Evolutionary conservation across 2,113 vertebrate species (phyloP).

Genomic region (Ptilonorhynchus violaceus): DNA sequence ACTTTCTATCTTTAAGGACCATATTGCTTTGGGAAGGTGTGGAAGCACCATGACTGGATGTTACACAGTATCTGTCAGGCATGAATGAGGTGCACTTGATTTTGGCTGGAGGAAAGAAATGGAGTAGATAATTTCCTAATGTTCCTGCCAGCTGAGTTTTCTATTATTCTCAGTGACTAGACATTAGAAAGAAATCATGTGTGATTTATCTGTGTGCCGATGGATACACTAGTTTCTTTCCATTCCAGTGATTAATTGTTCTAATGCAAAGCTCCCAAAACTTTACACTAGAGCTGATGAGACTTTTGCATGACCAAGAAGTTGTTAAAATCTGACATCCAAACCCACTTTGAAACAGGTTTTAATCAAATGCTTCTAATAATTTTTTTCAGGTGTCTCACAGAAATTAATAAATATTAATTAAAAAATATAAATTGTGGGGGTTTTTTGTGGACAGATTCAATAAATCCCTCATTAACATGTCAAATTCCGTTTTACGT

Average conservation of each 20-base stretch:
- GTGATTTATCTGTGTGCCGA: slow-evolving; percentile 44
- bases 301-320: background rate
- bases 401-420: background rate
- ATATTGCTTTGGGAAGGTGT: background rate
- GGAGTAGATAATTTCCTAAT: slow-evolving; percentile 5
- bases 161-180: slow-evolving; percentile 6
- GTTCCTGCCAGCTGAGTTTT: background rate
- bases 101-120: slow-evolving; percentile 18
- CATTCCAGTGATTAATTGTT: slow-evolving; percentile 44
- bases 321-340: background rate
- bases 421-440: background rate
- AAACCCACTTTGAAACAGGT: background rate
- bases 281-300: background rate
- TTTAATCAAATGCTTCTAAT: background rate
- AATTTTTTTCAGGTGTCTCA: background rate
- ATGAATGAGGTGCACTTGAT: background rate
- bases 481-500: background rate
- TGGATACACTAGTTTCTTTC: background rate
- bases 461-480: background rate
- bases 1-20: background rate
- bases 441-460: background rate
- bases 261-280: slow-evolving; percentile 3
- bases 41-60: background rate
- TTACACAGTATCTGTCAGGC: background rate
- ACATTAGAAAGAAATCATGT: slow-evolving; percentile 5